These are phyloP conservation scores for Drosophila rubida DNA, from an alignment of 2,888 invertebrate genomes.

Conservation along the genomic window DNA sequence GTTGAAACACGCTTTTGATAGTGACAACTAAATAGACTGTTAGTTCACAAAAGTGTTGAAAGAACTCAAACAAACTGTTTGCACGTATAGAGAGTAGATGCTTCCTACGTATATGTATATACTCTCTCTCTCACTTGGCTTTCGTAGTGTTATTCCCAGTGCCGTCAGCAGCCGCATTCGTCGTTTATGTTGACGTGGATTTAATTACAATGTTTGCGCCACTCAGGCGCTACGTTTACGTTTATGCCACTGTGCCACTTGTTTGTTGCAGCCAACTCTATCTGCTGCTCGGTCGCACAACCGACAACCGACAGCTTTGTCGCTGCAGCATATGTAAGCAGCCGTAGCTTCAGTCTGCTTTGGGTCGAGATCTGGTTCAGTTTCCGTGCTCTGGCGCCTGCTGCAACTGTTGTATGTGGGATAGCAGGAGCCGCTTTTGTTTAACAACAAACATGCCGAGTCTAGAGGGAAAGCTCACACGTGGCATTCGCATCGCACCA, in stretches of 20 bases:
- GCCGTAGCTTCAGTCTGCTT: slow-evolving; percentile 19
- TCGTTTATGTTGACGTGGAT: slow-evolving; percentile 73
- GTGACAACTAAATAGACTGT: no score
- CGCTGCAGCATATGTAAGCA: slow-evolving; percentile 54
- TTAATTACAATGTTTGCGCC: slow-evolving; percentile 76
- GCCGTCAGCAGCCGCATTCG: slow-evolving; percentile 30
- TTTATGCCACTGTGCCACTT: slow-evolving; percentile 63
- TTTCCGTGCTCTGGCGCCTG: background rate
- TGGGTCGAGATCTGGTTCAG: slow-evolving; percentile 12
- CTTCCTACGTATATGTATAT: background rate
- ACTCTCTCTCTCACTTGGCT: background rate
- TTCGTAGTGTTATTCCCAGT: slow-evolving; percentile 19
- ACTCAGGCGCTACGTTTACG: slow-evolving; percentile 47
- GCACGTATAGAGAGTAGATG: no score
- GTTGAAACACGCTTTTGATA: no score
- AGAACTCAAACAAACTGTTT: no score
- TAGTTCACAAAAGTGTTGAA: no score
- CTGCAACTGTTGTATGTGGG: slow-evolving; percentile 15
- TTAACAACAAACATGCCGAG: slow-evolving; percentile 68
- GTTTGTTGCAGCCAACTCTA: slow-evolving; percentile 45
- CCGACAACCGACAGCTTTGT: slow-evolving; percentile 15
- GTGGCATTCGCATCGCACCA: slow-evolving; percentile 40
- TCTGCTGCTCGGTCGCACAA: background rate
- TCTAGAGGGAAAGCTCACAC: slow-evolving; percentile 59
- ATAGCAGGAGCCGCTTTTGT: slow-evolving; percentile 67